phyloP scores from a whole-genome alignment of 2,888 invertebrate genomes.

The Hermaeophaga mercurialis region DNA sequence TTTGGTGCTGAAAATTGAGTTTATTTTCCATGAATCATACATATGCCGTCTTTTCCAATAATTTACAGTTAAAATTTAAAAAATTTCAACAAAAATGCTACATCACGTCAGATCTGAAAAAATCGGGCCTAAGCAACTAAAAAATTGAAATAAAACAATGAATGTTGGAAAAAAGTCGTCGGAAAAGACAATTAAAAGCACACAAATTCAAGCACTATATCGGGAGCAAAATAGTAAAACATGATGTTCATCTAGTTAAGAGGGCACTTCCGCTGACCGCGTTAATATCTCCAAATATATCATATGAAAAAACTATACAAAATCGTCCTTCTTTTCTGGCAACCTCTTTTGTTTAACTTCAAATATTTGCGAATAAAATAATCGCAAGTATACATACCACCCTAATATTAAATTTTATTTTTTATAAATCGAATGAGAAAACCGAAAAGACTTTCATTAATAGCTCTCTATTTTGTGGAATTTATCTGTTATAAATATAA shows the following conservation, averaged over 20 bases:
- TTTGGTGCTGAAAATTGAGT: not conserved
- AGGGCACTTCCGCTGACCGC: conserved; percentile 44
- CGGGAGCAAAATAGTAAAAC: conserved; percentile 15
- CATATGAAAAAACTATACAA: too few relatives aligned
- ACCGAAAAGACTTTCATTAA: too few relatives aligned
- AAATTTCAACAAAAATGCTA: not conserved
- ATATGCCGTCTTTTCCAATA: not conserved
- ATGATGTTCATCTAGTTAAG: conserved; percentile 42
- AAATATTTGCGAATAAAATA: too few relatives aligned
- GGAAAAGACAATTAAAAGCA: conserved; percentile 33
- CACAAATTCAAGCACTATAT: conserved; percentile 40
- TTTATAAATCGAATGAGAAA: too few relatives aligned
- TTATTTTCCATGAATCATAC: not conserved
- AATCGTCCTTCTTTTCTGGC: too few relatives aligned
- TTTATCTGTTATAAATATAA: too few relatives aligned
- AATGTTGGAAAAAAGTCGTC: not conserved
- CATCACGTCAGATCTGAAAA: not conserved
- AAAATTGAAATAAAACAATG: not conserved
- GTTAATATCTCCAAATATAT: too few relatives aligned
- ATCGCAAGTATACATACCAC: too few relatives aligned
- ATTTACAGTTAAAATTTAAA: not conserved
- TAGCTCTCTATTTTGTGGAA: too few relatives aligned
- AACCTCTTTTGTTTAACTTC: too few relatives aligned
- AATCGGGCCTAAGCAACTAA: not conserved
- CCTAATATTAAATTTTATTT: too few relatives aligned